A percentile compares a stretch with the other conserved stretches of the same genome.
These are phyloP conservation scores for Xylocampa areola DNA, from an alignment of 2,888 invertebrate genomes.

Conservation along the genomic window DNA sequence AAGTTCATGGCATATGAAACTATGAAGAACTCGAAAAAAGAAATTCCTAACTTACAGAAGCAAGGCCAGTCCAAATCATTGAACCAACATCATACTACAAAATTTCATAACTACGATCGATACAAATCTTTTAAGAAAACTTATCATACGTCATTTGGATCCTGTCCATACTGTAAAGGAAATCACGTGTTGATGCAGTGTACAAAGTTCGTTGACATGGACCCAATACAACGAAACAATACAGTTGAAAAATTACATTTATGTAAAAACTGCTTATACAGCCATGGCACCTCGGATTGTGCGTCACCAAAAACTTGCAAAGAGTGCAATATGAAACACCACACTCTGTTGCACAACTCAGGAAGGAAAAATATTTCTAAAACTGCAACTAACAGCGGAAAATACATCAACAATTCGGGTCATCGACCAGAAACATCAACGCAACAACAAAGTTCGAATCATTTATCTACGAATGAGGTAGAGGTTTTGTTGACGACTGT, in stretches of 20 bases:
- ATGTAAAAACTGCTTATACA: slow-evolving; percentile 24
- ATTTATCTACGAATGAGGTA: not conserved
- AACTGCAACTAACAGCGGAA: not conserved
- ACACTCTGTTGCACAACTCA: slow-evolving; percentile 21
- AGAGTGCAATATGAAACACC: slow-evolving; percentile 18
- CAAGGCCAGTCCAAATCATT: not conserved
- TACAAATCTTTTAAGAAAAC: slow-evolving; percentile 5
- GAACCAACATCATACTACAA: too few relatives aligned
- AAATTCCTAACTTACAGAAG: not conserved
- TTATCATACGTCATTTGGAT: slow-evolving; percentile 8
- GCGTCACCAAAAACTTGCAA: slow-evolving; percentile 12
- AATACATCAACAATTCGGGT: not conserved
- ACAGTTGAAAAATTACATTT: slow-evolving; percentile 7
- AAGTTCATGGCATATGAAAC: slow-evolving; percentile 17
- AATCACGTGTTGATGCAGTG: slow-evolving; percentile 18
- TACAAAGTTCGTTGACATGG: slow-evolving; percentile 3
- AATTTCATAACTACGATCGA: slow-evolving; percentile 3
- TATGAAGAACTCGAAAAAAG: slow-evolving; percentile 1
- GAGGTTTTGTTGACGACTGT: slow-evolving; percentile 13
- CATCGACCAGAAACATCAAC: not conserved
- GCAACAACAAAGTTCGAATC: slow-evolving; percentile 3
- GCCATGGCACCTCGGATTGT: not conserved
- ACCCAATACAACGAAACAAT: slow-evolving; percentile 7
- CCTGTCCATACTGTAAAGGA: slow-evolving; percentile 14
- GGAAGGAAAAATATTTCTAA: not conserved